Evolutionary conservation across 2,113 vertebrate species (phyloP).

Genomic region (Nipponia nippon): DNA sequence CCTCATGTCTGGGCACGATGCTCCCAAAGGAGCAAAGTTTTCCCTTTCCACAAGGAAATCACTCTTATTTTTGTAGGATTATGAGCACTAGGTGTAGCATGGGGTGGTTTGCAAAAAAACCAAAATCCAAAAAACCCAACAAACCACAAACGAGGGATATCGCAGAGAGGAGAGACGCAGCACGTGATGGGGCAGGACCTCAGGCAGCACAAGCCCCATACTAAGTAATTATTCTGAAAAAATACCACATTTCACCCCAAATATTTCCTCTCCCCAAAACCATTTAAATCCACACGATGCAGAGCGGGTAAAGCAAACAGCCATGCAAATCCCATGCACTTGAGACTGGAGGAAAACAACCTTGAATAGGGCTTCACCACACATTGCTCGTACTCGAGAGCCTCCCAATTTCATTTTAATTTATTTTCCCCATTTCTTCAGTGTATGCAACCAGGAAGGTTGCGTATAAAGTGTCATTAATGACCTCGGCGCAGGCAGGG

Average conservation of each 20-base stretch:
- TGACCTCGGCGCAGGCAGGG: accelerated
- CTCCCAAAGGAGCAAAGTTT: not conserved
- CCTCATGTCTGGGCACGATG: accelerated
- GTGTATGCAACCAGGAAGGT: accelerated
- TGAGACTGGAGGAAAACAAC: not conserved
- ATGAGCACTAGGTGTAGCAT: not conserved
- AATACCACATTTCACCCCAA: not conserved
- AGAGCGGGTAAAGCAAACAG: not conserved
- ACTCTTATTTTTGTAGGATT: accelerated
- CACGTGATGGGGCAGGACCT: accelerated
- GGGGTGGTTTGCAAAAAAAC: too few species aligned
- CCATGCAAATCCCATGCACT: not conserved
- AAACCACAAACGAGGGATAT: not conserved
- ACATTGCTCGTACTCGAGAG: accelerated
- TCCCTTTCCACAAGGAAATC: not conserved
- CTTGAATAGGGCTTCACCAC: accelerated
- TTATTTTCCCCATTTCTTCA: not conserved
- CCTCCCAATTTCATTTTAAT: not conserved
- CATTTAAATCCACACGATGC: not conserved
- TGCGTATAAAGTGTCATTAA: not conserved
- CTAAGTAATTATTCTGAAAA: accelerated
- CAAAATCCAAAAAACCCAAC: too few species aligned
- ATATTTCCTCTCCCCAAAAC: not conserved
- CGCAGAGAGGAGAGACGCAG: not conserved
- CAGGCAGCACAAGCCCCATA: too few species aligned